Evolutionary conservation across 2,888 invertebrate species (phyloP), one percentile per base, ranked within the genome.

Genomic region (Hedychridium roseum): DNA sequence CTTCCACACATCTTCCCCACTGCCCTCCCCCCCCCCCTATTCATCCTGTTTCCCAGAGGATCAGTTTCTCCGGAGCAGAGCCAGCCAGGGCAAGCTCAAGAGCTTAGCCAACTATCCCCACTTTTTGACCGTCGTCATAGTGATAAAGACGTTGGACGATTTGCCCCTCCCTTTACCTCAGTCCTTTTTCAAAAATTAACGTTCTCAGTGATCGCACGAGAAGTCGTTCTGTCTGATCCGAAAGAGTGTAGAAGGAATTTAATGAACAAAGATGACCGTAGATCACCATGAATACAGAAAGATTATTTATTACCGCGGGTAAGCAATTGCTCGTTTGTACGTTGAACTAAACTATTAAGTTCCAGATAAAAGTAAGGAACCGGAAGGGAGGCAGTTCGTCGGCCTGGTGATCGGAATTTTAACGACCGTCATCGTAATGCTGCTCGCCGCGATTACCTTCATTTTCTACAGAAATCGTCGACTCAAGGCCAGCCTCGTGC

Each of bases 341-440:
- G n/a, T n/a, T n/a, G n/a, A n/a, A n/a, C n/a, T n/a, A n/a, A n/a
- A n/a, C n/a, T n/a, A n/a, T n/a, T n/a, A 57, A 78, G 76, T 76
- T 82, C 82, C 64, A 81, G 82, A 79, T 81, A 84, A 79, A 80
- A 73, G 70, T 61, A 76, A 84, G 71, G 83, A 83, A 69, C 80
- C 82, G 50, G 83, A 83, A 65, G 81, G 83, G 56, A 84, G 82
- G 72, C 82, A 83, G 54, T 83, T 86, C 78, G 85, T 87, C 64
- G 87, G 87, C 55, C 81, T 86, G 63, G 84, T 89, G 70, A 88
- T 89, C 67, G 88, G 88, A 38, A 84, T 87, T 45, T 81, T 90
- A 65, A 86, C 88, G 31, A 88, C 88, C 40, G 86, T 90, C 66
- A 88, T 90, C 68, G 80, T 90, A 55, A 81, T 90, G 69, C 82